phyloP scores from a whole-genome alignment of 2,888 invertebrate genomes.

The Rhagophthalmus giganteus region DNA sequence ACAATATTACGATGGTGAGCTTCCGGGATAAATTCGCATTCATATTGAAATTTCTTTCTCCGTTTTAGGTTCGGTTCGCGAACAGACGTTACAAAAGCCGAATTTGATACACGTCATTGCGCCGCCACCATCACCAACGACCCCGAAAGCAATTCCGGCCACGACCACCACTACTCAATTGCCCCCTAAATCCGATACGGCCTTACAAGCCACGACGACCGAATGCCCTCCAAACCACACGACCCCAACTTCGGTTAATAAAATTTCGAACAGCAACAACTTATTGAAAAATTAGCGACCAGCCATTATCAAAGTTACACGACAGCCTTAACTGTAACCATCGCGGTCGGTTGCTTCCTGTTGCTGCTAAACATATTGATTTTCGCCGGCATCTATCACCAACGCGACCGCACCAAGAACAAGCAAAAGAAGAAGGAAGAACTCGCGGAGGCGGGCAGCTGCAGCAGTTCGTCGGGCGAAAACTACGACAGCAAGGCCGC shows the following conservation, averaged over 20 bases:
- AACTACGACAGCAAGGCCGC: conserved; percentile 61
- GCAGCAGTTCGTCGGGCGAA: conserved; percentile 64
- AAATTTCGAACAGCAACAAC: conserved; percentile 64
- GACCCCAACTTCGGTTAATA: conserved; percentile 50
- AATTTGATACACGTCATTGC: conserved; percentile 63
- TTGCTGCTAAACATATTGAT: conserved; percentile 81
- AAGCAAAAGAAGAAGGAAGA: conserved; percentile 72
- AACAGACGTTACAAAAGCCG: conserved; percentile 71
- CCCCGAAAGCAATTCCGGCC: conserved; percentile 49
- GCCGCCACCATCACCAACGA: conserved; percentile 57
- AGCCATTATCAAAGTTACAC: conserved; percentile 88
- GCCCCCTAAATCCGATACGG: conserved; percentile 58
- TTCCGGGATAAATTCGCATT: too few relatives aligned
- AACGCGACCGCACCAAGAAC: conserved; percentile 67
- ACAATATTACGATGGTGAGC: conserved; percentile 76
- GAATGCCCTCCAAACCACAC: conserved; percentile 74
- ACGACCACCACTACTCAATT: conserved; percentile 53
- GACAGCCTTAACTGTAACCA: conserved; percentile 84
- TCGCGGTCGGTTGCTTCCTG: conserved; percentile 82
- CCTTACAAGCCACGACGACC: conserved; percentile 62
- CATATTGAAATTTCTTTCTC: too few relatives aligned
- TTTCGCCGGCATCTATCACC: conserved; percentile 87
- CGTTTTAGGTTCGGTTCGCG: conserved; percentile 70
- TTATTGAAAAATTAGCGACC: conserved; percentile 77
- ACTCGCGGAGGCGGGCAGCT: conserved; percentile 71